These are phyloP conservation scores for Cirrhinus mrigala DNA, from an alignment of 2,797 vertebrate species.

Conservation along the genomic window DNA sequence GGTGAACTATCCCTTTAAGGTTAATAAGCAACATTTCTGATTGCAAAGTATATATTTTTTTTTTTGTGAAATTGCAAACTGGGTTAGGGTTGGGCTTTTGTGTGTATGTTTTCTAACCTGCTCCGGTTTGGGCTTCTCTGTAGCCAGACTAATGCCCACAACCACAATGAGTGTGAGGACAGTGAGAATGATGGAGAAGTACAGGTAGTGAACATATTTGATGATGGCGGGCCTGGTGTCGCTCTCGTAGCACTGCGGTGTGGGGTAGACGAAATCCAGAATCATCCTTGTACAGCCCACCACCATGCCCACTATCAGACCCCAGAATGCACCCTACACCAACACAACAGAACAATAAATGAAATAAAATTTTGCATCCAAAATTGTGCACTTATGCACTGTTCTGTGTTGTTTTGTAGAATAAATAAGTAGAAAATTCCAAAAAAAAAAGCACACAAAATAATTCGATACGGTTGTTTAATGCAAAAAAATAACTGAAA, in stretches of 20 bases:
- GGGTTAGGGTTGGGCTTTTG: background rate
- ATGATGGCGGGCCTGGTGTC: conserved; percentile 85
- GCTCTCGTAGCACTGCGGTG: conserved; percentile 82
- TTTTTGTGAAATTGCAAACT: background rate
- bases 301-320: conserved; percentile 82
- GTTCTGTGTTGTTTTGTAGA: background rate
- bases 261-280: conserved; percentile 88
- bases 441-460: background rate
- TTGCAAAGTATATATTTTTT: too few species aligned
- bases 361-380: background rate
- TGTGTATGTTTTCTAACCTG: conserved; percentile 78
- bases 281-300: conserved; percentile 86
- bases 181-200: conserved; percentile 90
- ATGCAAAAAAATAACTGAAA: background rate
- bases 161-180: conserved; percentile 79
- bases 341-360: background rate
- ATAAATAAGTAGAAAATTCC: background rate
- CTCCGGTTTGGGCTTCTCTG: conserved; percentile 82
- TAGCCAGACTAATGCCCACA: conserved; percentile 83
- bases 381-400: background rate
- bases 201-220: conserved; percentile 91
- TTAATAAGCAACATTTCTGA: background rate
- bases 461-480: too few species aligned
- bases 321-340: conserved; percentile 91
- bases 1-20: background rate